These are phyloP conservation scores for Hylaea fasciaria DNA, from an alignment of 2,888 invertebrate species.

Conservation along the genomic window DNA sequence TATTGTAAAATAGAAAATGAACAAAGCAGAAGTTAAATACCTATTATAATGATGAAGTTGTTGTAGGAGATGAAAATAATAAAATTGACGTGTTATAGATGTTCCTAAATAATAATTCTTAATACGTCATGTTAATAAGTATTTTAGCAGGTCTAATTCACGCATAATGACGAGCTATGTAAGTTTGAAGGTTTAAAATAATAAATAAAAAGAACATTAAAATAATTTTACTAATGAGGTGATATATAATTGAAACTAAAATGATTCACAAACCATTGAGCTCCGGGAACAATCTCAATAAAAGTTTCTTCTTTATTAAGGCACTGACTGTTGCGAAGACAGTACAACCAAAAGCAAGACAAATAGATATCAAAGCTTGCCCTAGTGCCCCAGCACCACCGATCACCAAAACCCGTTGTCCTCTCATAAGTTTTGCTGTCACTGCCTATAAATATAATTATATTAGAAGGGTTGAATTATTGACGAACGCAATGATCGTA, in stretches of 20 bases:
- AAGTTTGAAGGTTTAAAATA: no score
- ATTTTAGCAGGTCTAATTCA: no score
- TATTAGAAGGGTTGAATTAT: no score
- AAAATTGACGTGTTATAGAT: no score
- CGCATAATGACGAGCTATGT: no score
- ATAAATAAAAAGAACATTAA: background rate
- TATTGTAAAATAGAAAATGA: background rate
- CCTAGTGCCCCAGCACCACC: constrained; percentile 62
- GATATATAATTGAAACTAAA: constrained; percentile 4
- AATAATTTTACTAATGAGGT: background rate
- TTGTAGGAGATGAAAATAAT: no score
- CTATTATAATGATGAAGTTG: background rate
- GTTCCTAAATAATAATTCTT: no score
- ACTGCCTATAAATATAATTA: constrained; percentile 42
- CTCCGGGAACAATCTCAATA: constrained; percentile 56
- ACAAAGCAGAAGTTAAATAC: background rate
- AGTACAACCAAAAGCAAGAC: constrained; percentile 50
- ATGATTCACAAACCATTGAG: constrained; percentile 51
- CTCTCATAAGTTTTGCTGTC: constrained; percentile 37
- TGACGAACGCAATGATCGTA: no score
- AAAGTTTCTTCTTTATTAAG: constrained; percentile 51
- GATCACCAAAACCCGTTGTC: constrained; percentile 50
- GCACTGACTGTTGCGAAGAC: constrained; percentile 59
- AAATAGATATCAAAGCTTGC: constrained; percentile 62
- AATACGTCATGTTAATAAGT: no score